Base-by-base conservation (phyloP, 2,888 invertebrate species). In the Luperina nickerlii region DNA sequence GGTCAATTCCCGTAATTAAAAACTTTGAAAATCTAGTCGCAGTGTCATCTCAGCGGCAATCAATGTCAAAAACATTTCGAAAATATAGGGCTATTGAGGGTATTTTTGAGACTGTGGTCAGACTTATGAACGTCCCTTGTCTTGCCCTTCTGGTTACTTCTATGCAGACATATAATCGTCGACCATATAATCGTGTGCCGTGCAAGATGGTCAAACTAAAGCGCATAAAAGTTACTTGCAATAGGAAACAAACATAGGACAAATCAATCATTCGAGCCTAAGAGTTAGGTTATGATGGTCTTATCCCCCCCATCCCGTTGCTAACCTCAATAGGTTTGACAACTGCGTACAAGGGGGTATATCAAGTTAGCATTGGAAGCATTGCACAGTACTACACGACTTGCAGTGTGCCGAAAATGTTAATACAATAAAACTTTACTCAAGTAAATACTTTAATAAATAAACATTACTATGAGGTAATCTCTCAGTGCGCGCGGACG, bases 261-360 rank as follows among this genome's bases (percentile, higher is more conserved):
- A 0, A 48, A 20, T 27, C 8, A 11, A 24, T 7, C 0, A 57
- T 57, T 57, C 24, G 11, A 11, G 20, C 20, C 24, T 57, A 57
- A 62, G 27, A 27, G 6, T 11, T 20, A 51, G 18, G 51, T 51
- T 11, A 4, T 4, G 9, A 57, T 4, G 15, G 13, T 62, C 6
- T 13, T 2, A 57, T 77, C 95, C 95, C 95, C 94, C 92, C 85
- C 81, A 92, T 95, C 95, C 94, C 94, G 95, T 94, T 94, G 94
- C 91, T 82, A 83, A 91, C 91, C 92, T 93, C 83, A n/a, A 85
- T 95, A 91, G 94, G 91, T 91, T 82, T 89, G 91, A 82, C 90
- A 92, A 91, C 95, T 95, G 95, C 95, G 94, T 95, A 95, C 92
- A 92, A 87, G 92, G 95, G 95, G 95, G 93, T 88, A 93, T 84